Evolutionary conservation across 1,140 invertebrate genomes (phyloP), one percentile per base, ranked within the genome.

Genomic region (Heliconius melpomene): DNA sequence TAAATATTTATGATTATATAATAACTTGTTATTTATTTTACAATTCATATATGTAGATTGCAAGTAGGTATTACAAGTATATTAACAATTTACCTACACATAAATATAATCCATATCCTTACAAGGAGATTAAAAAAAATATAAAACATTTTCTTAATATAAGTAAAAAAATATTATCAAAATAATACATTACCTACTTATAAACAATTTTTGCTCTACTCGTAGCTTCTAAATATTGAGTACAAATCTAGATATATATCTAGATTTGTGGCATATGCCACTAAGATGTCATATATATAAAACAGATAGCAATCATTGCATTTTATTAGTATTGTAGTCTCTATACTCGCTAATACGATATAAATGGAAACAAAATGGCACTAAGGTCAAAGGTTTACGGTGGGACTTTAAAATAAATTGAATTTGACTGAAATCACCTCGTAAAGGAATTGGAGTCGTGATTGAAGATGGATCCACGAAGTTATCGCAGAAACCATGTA

Each of bases 371-470:
- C 57, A 66, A 75, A 78, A 74, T 78, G 80, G 20, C 60, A 46
- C 74, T 78, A 71, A 84, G 89, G 89, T 90, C 89, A 91, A 88
- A 90, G 87, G 90, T 91, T 93, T 92, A 91, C 84, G 86, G 88
- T 79, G 78, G 82, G 82, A 81, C 84, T 86, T 84, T 88, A 87
- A 90, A 91, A 87, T 87, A 92, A 93, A 93, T 93, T 93, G 91
- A 92, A 93, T 90, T 88, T 80, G 84, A 84, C 83, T 87, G 87
- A 83, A 90, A 91, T 92, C 85, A 85, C 83, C 52, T 89, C 90
- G 88, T 93, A 92, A 93, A 93, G 85, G 81, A 88, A 80, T 79
- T 86, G 87, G 88, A 87, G 79, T 79, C 76, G 79, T 85, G 81
- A 87, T 88, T 86, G 89, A 84, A 85, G 83, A 85, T 84, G 81